A percentile compares a stretch with the other conserved stretches of the same genome.
Conservation (phyloP, 2,888 invertebrate genomes). For the Pinctada fucata region DNA sequence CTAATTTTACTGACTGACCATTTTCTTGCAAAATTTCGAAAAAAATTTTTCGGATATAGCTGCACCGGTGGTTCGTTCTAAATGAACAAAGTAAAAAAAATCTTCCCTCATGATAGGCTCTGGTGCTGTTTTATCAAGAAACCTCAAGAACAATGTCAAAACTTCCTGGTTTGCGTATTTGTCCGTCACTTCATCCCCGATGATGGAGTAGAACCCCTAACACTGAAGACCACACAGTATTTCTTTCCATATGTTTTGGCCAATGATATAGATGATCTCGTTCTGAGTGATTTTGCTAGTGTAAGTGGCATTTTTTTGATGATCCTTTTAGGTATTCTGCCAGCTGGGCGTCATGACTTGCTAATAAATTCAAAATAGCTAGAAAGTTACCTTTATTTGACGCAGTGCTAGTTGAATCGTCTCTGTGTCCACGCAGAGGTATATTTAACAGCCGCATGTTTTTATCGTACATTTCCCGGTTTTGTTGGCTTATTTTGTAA, state of each 20-base stretch:
- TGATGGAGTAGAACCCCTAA: constrained; percentile 20
- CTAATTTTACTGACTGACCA: background rate
- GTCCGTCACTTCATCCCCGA: constrained; percentile 18
- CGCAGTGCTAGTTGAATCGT: constrained; percentile 16
- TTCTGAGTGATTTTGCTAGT: constrained; percentile 22
- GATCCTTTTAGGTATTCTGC: background rate
- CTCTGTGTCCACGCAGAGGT: constrained; percentile 15
- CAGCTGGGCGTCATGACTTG: constrained; percentile 8
- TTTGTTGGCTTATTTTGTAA: constrained; percentile 16
- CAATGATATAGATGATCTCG: constrained; percentile 14
- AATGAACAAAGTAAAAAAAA: constrained; percentile 7
- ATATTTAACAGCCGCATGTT: constrained; percentile 1
- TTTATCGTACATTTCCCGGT: constrained; percentile 16
- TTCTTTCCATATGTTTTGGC: constrained; percentile 13
- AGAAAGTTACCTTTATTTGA: constrained; percentile 23
- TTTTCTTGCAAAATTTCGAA: background rate
- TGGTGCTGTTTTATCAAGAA: constrained; percentile 13
- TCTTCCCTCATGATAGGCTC: background rate
- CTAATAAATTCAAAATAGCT: constrained; percentile 2
- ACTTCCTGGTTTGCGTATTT: constrained; percentile 16
- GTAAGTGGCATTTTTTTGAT: constrained; percentile 14
- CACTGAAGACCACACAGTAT: constrained; percentile 1
- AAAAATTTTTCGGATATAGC: constrained; percentile 1
- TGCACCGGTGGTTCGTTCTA: constrained; percentile 9
- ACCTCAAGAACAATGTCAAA: constrained; percentile 8